These are phyloP conservation scores for Carapus acus DNA, from an alignment of 2,797 vertebrate species.

Conservation along the genomic window DNA sequence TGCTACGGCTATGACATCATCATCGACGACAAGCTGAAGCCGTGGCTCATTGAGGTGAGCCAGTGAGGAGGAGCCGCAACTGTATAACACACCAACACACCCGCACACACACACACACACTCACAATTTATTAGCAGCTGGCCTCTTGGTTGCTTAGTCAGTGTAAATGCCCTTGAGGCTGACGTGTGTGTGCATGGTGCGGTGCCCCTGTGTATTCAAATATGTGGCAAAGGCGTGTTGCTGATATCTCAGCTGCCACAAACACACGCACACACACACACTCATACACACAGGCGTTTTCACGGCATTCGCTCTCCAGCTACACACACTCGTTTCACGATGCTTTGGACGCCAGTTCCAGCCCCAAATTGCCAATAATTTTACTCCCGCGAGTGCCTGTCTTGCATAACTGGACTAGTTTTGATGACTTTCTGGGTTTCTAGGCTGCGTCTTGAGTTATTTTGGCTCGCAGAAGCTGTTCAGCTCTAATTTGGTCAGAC, in stretches of 20 bases:
- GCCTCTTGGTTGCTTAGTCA: slow-evolving; percentile 24
- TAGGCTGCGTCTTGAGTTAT: slow-evolving; percentile 52
- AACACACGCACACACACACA: too few relatives aligned
- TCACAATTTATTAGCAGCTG: neutral
- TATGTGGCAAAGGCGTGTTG: slow-evolving; percentile 33
- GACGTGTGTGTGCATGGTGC: neutral
- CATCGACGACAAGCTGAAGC: slow-evolving; percentile 94
- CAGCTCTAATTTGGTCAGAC: slow-evolving; percentile 47
- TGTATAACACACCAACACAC: neutral
- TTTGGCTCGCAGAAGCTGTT: slow-evolving; percentile 43
- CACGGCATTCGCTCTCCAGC: too few relatives aligned
- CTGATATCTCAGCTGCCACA: too few relatives aligned
- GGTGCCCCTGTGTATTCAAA: slow-evolving; percentile 7
- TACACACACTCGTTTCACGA: too few relatives aligned
- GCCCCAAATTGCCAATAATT: too few relatives aligned
- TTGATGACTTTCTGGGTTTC: slow-evolving; percentile 44
- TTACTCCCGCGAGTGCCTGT: slow-evolving; percentile 2
- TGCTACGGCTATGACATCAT: slow-evolving; percentile 99
- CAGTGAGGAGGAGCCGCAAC: neutral
- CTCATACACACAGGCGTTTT: too few relatives aligned
- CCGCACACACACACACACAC: neutral
- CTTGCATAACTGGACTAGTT: slow-evolving; percentile 27
- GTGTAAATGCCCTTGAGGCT: slow-evolving; percentile 37
- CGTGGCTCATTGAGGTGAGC: slow-evolving; percentile 96
- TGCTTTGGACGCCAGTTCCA: too few relatives aligned